Evolutionary conservation across 2,888 invertebrate genomes (phyloP), one percentile per base, ranked within the genome.

Genomic region (Drosophila barbarae): DNA sequence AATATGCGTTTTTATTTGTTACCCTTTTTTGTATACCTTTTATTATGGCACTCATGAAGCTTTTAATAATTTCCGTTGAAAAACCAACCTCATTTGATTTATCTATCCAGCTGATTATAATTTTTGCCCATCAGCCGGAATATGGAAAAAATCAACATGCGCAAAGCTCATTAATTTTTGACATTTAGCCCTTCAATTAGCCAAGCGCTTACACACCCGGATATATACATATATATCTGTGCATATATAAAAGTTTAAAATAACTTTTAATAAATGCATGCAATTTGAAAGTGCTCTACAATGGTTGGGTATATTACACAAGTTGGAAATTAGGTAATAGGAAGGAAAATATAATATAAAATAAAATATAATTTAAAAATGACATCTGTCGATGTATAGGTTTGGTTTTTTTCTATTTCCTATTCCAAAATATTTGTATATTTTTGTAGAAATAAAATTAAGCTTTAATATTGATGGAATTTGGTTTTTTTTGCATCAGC

Each of bases 91-190:
- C 21, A 18, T 47, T 32, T 21, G 13, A 32, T 47, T 32, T 47
- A 47, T 32, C 30, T 47, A 21, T 13, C 30, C 46, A 21, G 46
- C 46, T 46, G 13, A 46, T 46, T 46, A 46, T 30, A 32, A 21
- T 32, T 32, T 30, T 47, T 13, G 18, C 44, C 44, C 44, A 44
- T 44, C 42, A 28, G 12, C 1, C 2, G 30, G 30, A 13, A 18
- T 46, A 13, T 5, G 30, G 13, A 46, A 32, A 51, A 52, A 15
- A 52, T 34, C 32, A 42, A 42, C 42, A 47, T 47, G 46, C 30
- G 18, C 46, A 57, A 51, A 57, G 52, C 52, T 53, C 52, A 58
- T 58, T 58, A 58, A 58, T 42, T 53, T 58, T 58, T 58, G 58
- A 58, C 58, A 58, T 52, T 58, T 58, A 42, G 53, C 53, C 57